Percentiles rank a stretch among this genome's conserved stretches.
Evolutionary conservation across 1,140 invertebrate species (phyloP).

Genomic region (Gonatopus flavifemur): DNA sequence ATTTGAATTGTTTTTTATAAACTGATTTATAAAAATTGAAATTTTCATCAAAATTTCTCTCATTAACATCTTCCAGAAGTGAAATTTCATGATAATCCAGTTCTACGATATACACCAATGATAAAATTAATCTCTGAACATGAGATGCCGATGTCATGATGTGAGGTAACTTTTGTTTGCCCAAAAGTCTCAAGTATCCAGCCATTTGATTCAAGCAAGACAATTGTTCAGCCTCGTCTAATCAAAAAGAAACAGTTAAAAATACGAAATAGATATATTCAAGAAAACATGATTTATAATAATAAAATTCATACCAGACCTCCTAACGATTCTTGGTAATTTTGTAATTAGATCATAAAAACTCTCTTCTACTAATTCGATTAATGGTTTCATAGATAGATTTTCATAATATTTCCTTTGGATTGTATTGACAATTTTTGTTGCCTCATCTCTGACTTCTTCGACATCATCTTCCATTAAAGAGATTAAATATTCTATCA

Average conservation of each 20-base stretch:
- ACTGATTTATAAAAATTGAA: constrained; percentile 17
- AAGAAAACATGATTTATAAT: constrained; percentile 1
- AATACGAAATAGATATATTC: constrained; percentile 1
- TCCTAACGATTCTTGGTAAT: constrained; percentile 63
- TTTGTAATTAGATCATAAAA: constrained; percentile 60
- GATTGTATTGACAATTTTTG: constrained; percentile 44
- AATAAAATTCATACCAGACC: constrained; percentile 55
- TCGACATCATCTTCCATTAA: constrained; percentile 62
- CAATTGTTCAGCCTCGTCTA: constrained; percentile 63
- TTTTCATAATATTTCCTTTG: constrained; percentile 42
- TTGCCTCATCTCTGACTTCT: constrained; percentile 53
- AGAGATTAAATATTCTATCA: constrained; percentile 63
- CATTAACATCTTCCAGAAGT: constrained; percentile 59
- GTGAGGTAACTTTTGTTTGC: constrained; percentile 55
- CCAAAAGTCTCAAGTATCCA: constrained; percentile 64
- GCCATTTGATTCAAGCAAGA: constrained; percentile 60
- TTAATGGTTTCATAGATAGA: constrained; percentile 42
- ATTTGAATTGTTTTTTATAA: constrained; percentile 63
- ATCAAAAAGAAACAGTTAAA: constrained; percentile 2
- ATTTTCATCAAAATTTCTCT: constrained; percentile 49
- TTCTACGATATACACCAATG: constrained; percentile 60
- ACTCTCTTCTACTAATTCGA: constrained; percentile 63
- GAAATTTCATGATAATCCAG: constrained; percentile 58
- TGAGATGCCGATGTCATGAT: constrained; percentile 58
- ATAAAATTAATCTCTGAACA: constrained; percentile 57